Evolutionary conservation across 2,797 vertebrate species (phyloP).

Genomic region (Gastrophryne carolinensis): DNA sequence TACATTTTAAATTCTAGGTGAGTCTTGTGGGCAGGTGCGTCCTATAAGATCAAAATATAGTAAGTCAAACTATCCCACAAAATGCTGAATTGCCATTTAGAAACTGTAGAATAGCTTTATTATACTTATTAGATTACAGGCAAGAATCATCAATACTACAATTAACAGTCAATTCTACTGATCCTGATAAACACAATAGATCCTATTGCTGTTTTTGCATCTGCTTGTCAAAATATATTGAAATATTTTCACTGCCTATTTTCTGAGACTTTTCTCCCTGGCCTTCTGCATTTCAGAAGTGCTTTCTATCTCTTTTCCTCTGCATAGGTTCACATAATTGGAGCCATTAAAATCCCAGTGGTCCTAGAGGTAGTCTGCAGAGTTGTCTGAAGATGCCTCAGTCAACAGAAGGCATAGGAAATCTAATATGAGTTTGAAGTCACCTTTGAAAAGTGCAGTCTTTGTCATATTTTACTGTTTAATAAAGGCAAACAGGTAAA

Average conservation of each 20-base stretch:
- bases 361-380: slow-evolving; percentile 32
- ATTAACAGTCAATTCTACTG: no score
- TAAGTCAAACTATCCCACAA: no score
- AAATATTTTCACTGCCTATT: slow-evolving; percentile 9
- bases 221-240: slow-evolving; percentile 28
- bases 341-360: slow-evolving; percentile 41
- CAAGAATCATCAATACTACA: no score
- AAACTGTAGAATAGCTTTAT: no score
- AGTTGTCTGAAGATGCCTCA: slow-evolving; percentile 31
- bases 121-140: background rate
- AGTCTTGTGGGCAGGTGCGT: no score
- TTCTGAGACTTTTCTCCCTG: slow-evolving; percentile 26
- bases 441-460: slow-evolving; percentile 46
- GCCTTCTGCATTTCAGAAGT: slow-evolving; percentile 33
- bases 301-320: slow-evolving; percentile 26
- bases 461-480: slow-evolving; percentile 47
- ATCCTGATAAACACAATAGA: slow-evolving; percentile 5
- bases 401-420: slow-evolving; percentile 38
- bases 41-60: no score
- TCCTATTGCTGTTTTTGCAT: slow-evolving; percentile 1
- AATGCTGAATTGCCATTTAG: no score
- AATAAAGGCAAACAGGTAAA: slow-evolving; percentile 50
- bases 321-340: slow-evolving; percentile 45
- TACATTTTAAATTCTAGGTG: no score
- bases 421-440: slow-evolving; percentile 46